Evolutionary conservation across 2,888 invertebrate genomes (phyloP), one percentile per base, ranked within the genome.

Genomic region (Drosophila pegasa): DNA sequence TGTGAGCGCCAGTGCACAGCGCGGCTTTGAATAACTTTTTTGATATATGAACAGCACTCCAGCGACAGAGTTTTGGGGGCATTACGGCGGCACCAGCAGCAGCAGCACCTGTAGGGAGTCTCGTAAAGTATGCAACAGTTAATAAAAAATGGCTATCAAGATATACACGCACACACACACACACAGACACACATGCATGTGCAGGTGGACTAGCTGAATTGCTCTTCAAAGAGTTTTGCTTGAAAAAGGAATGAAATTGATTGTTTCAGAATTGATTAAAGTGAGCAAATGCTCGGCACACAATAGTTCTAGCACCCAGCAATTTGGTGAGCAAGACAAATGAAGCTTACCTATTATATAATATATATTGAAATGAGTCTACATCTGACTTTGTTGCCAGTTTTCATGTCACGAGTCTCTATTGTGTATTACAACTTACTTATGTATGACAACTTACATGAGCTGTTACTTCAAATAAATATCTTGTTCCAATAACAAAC

Each of bases 101-200:
- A 18, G 8, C 41, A 18, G 33, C 38, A 62, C 45, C 57, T 45
- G 52, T n/a, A 35, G 80, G 45, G 45, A 54, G 47, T 62, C 56
- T 45, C 79, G 64, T 79, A 83, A 80, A 84, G 78, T 81, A 75
- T 81, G 82, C 81, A 81, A 70, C 75, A 87, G 81, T 71, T 84
- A 74, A 87, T 71, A 71, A 69, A 61, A 61, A 78, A 64, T 77
- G 16, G 35, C 41, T 27, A 64, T 41, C 47, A 56, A 71, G 41
- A 18, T 75, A 58, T 22, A 50, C n/a, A 45, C 8, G 35, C 18
- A 20, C 25, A 41, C 7, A 27, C 25, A 41, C 18, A 56, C 3
- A 27, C 25, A 41, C 18, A 56, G 2, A 27, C 33, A 27, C 18
- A 25, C 16, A 31, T 14, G 2, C 22, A 29, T 37, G n/a, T 16